A percentile compares a stretch with the other conserved stretches of the same genome.
Conservation (phyloP, 53 echinoderm and acorn worm species). For the Echinometra lucunter region DNA sequence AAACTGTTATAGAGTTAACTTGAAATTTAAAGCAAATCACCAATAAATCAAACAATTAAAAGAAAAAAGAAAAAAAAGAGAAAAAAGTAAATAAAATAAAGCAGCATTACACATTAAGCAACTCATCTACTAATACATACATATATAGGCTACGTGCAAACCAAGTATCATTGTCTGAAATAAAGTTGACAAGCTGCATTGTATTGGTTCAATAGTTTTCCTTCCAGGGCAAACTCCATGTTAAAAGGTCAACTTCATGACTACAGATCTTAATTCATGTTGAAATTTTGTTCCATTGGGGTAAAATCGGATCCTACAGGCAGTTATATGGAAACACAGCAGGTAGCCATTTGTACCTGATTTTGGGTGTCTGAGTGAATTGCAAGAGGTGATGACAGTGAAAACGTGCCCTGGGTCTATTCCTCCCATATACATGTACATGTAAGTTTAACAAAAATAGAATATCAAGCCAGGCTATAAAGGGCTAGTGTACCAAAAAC, state of each 20-base stretch:
- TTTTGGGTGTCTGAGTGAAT: constrained; percentile 23
- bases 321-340: not conserved
- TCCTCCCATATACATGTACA: not conserved
- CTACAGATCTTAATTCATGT: not conserved
- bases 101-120: no score
- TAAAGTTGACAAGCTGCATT: no score
- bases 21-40: no score
- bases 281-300: not conserved
- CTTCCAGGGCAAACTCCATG: not conserved
- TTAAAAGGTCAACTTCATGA: constrained; percentile 9
- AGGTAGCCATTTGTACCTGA: constrained; percentile 42
- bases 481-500: no score
- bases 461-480: no score
- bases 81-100: no score
- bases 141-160: no score
- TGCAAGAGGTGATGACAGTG: not conserved
- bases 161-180: no score
- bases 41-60: no score
- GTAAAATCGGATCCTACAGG: not conserved
- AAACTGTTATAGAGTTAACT: no score
- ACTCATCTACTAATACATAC: no score
- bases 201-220: not conserved
- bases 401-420: not conserved
- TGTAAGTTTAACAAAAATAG: not conserved
- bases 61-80: no score